Base-by-base conservation (phyloP, 2,113 vertebrate species). In the Bostrychus sinensis region DNA sequence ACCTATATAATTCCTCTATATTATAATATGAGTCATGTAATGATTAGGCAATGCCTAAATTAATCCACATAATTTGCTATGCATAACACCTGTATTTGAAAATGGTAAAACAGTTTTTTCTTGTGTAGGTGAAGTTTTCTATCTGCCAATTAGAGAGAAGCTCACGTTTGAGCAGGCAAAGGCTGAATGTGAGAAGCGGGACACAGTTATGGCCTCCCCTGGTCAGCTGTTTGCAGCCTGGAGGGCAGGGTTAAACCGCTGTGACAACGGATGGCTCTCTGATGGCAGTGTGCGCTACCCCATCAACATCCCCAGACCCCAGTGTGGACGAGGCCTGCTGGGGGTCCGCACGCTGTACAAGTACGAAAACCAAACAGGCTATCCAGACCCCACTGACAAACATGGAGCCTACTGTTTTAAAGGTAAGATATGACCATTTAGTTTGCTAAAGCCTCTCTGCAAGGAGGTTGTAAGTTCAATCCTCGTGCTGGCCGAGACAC, bases 231-330 rank as follows among this genome's bases (percentile, higher is more conserved):
- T 94, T 0, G 94, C 95, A 0, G 97, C 97, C 10, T 99, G 97
- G 97, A 93, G 93, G 77, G 90, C 82, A 0, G 96, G 96, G 57
- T 91, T 96, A 28, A 93, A 97, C 88, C 93, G 93, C 69, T 99
- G 97, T 4, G 93, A 97, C 88, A 95, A 94, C 3, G 92, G 95
- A 57, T 99, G 97, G 97, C 86, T 98, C 59, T 89, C 92, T 0
- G 97, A 99, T 0, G 94, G 95, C 74, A 99, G 96, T 1, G 96
- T 91, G 38, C 96, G 97, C 20, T 95, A 98, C 83, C 97, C 97
- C 4, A 85, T 96, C 81, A 94, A 94, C 7, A 70, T 96, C 53
- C 93, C 96, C 50, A 83, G 86, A 80, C 89, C 90, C 26, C 96
- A 98, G 89, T 99, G 97, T 61, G 96, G 96, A 28, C 94, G 94